These are phyloP conservation scores for Rhynchophorus ferrugineus DNA, from an alignment of 1,140 invertebrate species.

Conservation along the genomic window DNA sequence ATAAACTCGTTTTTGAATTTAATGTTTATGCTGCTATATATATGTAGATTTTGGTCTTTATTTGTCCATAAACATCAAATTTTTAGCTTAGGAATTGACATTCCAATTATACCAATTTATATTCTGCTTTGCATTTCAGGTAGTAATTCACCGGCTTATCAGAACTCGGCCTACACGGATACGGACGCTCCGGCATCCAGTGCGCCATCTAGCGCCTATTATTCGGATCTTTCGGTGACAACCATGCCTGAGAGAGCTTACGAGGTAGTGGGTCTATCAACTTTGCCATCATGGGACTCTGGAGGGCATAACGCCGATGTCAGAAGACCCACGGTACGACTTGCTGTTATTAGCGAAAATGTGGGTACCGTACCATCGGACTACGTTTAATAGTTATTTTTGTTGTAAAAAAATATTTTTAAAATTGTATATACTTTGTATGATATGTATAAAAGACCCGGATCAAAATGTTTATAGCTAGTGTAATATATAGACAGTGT, in stretches of 20 bases:
- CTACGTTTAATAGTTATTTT: slow-evolving; percentile 45
- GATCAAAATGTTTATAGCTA: too few species aligned
- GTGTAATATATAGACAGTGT: too few species aligned
- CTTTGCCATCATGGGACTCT: slow-evolving; percentile 36
- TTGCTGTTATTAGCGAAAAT: slow-evolving; percentile 60
- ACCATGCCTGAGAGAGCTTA: slow-evolving; percentile 48
- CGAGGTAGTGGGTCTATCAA: slow-evolving; percentile 48
- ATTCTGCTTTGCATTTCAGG: too few species aligned
- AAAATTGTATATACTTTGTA: neutral
- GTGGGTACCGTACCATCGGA: slow-evolving; percentile 49
- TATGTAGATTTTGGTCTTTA: too few species aligned
- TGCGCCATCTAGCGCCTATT: slow-evolving; percentile 62
- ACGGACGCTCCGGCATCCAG: slow-evolving; percentile 56
- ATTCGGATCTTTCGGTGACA: slow-evolving; percentile 55
- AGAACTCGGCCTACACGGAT: slow-evolving; percentile 62
- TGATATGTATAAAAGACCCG: too few species aligned
- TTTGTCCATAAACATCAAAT: too few species aligned
- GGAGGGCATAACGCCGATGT: slow-evolving; percentile 34
- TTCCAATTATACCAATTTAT: too few species aligned
- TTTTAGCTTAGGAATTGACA: too few species aligned
- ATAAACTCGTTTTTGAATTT: too few species aligned
- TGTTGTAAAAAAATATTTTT: neutral
- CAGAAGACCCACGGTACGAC: slow-evolving; percentile 38
- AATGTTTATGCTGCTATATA: too few species aligned
- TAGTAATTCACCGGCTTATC: slow-evolving; percentile 55